Percentiles rank a stretch among this genome's conserved stretches.
These are phyloP conservation scores for Proales similis DNA, from an alignment of 1,140 invertebrate genomes.

Conservation along the genomic window DNA sequence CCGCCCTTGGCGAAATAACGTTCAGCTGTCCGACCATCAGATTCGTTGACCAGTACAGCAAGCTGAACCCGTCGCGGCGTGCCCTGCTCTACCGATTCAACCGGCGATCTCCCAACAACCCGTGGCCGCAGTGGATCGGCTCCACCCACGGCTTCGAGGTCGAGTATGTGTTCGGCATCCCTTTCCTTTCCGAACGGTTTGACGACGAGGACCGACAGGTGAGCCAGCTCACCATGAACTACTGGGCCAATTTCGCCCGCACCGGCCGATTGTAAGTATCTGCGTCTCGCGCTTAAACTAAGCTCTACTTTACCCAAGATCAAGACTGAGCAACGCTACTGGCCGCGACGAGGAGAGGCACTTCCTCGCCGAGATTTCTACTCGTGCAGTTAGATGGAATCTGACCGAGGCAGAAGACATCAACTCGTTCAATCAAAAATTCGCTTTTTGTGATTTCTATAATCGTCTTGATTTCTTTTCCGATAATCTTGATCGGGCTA, in stretches of 20 bases:
- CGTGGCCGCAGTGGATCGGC: constrained; percentile 90
- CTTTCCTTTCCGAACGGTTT: neutral
- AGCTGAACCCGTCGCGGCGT: neutral
- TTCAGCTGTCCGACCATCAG: constrained; percentile 76
- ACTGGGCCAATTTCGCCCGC: constrained; percentile 30
- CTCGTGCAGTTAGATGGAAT: too few species aligned
- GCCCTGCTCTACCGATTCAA: constrained; percentile 27
- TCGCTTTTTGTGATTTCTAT: constrained; percentile 15
- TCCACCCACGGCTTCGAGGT: constrained; percentile 69
- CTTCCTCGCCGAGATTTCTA: too few species aligned
- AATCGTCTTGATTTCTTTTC: constrained; percentile 20
- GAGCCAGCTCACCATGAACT: constrained; percentile 23
- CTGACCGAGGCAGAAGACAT: constrained; percentile 19
- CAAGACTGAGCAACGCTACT: too few species aligned
- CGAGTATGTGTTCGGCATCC: constrained; percentile 32
- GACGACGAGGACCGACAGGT: neutral
- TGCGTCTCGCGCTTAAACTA: too few species aligned
- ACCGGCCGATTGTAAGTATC: too few species aligned
- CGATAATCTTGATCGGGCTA: constrained; percentile 1
- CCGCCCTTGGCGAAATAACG: too few species aligned
- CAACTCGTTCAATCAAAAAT: constrained; percentile 14
- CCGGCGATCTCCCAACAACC: constrained; percentile 57
- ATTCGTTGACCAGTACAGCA: constrained; percentile 74
- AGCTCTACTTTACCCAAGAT: too few species aligned
- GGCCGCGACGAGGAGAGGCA: too few species aligned